Evolutionary conservation across 1,140 invertebrate genomes (phyloP).

Genomic region (Cyclina sinensis): DNA sequence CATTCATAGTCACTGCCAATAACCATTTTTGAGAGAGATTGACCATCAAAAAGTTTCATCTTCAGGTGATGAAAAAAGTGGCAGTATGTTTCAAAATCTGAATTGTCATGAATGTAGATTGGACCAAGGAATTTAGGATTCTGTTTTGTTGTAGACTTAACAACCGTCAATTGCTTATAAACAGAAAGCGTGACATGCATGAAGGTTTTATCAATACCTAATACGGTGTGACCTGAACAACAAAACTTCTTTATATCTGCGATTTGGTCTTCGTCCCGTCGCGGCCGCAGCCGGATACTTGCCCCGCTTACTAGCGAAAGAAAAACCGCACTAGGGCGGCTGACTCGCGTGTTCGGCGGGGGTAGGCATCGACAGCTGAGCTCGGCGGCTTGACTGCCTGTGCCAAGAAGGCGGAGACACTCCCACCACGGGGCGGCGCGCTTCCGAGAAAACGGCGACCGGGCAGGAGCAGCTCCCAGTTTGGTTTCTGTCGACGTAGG

Average conservation of each 20-base stretch:
- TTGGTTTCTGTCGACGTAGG: no score
- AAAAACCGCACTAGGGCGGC: no score
- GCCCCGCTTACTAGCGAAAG: no score
- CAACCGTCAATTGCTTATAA: constrained; percentile 50
- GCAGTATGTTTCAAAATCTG: constrained; percentile 63
- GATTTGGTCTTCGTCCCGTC: constrained; percentile 66
- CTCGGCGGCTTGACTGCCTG: no score
- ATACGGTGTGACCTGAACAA: constrained; percentile 41
- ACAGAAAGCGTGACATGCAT: constrained; percentile 54
- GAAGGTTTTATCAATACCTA: constrained; percentile 66
- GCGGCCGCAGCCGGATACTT: no score
- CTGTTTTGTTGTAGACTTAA: neutral
- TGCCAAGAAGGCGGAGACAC: no score
- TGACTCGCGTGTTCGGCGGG: no score
- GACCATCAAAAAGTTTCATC: constrained; percentile 15
- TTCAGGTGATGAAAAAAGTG: constrained; percentile 44
- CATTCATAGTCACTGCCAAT: constrained; percentile 58
- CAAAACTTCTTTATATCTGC: constrained; percentile 61
- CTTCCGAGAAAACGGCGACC: no score
- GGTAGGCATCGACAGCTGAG: no score
- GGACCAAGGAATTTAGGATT: constrained; percentile 61
- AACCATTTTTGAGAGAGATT: constrained; percentile 30
- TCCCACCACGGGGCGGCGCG: no score
- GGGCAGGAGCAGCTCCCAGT: no score
- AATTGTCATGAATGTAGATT: constrained; percentile 62